A percentile compares a stretch with the other conserved stretches of the same genome.
These are phyloP conservation scores for Clepsis dumicolana DNA, from an alignment of 2,888 invertebrate genomes.

Conservation along the genomic window DNA sequence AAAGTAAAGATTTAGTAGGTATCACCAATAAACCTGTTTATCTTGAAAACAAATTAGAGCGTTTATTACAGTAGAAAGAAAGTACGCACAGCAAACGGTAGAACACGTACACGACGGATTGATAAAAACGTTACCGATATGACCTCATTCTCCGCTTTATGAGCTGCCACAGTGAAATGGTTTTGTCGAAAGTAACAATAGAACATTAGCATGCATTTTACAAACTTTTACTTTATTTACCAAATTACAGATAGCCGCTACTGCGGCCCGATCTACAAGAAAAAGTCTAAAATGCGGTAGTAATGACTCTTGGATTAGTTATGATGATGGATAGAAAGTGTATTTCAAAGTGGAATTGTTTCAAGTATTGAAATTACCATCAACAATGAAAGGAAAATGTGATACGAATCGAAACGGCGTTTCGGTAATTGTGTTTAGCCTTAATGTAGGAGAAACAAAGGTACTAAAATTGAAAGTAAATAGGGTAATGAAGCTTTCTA, in stretches of 20 bases:
- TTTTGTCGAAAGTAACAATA: constrained; percentile 69
- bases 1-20: background rate
- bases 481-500: constrained; percentile 18
- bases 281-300: constrained; percentile 58
- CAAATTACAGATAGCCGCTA: constrained; percentile 60
- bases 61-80: background rate
- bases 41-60: background rate
- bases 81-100: constrained; percentile 6
- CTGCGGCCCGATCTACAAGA: constrained; percentile 56
- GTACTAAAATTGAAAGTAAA: background rate
- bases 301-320: constrained; percentile 61
- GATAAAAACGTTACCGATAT: constrained; percentile 50
- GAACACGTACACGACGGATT: constrained; percentile 11
- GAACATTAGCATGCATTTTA: constrained; percentile 70
- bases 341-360: constrained; percentile 53
- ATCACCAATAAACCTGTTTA: background rate
- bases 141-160: constrained; percentile 58
- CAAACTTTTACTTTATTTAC: constrained; percentile 70
- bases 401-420: constrained; percentile 11
- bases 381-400: constrained; percentile 32
- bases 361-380: constrained; percentile 51
- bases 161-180: constrained; percentile 61
- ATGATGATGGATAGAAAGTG: constrained; percentile 68
- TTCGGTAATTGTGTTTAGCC: constrained; percentile 3
- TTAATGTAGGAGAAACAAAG: constrained; percentile 12